Conservation (phyloP, 2,113 vertebrate species). For the Callaeas wilsoni region DNA sequence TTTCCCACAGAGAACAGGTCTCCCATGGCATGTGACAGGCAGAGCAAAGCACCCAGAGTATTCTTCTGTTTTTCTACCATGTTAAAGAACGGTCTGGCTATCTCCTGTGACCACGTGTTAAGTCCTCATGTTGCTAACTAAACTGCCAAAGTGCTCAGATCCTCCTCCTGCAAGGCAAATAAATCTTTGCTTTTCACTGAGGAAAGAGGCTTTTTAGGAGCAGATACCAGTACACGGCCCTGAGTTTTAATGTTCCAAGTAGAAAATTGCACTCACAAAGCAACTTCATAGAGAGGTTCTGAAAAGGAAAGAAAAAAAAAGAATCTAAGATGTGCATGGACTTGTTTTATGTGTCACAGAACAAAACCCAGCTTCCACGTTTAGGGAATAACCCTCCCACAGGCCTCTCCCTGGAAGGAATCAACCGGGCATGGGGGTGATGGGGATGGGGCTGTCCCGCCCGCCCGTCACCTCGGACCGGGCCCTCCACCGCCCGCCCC, state of each 20-base stretch:
- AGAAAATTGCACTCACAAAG: slow-evolving; percentile 40
- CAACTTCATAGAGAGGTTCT: slow-evolving; percentile 12
- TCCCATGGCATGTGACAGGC: not conserved
- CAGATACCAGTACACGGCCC: not conserved
- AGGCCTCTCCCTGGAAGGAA: no score
- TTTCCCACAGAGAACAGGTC: not conserved
- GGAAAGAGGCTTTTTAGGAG: not conserved
- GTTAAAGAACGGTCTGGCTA: not conserved
- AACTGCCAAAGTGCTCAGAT: not conserved
- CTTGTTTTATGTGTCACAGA: not conserved
- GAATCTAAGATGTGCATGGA: not conserved
- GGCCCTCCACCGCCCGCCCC: no score
- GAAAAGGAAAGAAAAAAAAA: not conserved
- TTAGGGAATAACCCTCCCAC: not conserved
- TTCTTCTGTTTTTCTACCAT: not conserved
- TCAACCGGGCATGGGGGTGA: no score
- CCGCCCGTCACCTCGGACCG: not conserved
- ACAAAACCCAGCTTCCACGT: not conserved
- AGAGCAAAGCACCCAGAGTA: not conserved
- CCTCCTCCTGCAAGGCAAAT: not conserved
- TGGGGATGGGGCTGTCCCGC: not conserved
- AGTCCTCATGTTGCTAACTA: not conserved
- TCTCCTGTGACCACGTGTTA: not conserved
- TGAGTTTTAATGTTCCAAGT: not conserved
- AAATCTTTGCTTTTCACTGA: not conserved